These are phyloP conservation scores for Numenius arquata DNA, from an alignment of 2,113 vertebrate genomes.

Conservation along the genomic window DNA sequence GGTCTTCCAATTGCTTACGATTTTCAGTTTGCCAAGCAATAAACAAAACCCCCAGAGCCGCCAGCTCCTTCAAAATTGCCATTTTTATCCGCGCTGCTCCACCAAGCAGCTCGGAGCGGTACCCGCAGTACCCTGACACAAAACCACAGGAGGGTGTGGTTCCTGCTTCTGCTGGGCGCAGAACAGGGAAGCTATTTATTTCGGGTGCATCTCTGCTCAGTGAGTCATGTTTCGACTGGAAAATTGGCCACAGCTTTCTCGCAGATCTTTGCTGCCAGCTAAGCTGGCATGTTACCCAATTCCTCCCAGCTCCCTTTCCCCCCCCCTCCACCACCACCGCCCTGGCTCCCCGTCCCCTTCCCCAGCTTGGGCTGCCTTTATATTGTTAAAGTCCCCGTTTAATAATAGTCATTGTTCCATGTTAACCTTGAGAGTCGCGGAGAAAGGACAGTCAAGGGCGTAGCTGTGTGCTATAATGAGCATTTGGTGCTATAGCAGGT, in stretches of 20 bases:
- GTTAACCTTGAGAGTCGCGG: constrained; percentile 79
- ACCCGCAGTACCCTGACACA: constrained; percentile 78
- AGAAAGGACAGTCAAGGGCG: constrained; percentile 78
- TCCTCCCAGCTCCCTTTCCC: constrained; percentile 65
- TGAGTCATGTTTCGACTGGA: constrained; percentile 97
- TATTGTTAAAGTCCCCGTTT: constrained; percentile 66
- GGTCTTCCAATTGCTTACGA: constrained; percentile 74
- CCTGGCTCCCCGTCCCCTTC: constrained; percentile 23
- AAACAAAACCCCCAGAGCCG: constrained; percentile 77
- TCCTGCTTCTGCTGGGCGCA: constrained; percentile 75
- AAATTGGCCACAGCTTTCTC: constrained; percentile 86
- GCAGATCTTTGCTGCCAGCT: constrained; percentile 77
- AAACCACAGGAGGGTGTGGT: constrained; percentile 92
- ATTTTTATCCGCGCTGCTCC: constrained; percentile 78
- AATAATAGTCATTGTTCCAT: constrained; percentile 83
- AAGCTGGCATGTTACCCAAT: constrained; percentile 81
- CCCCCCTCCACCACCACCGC: background rate
- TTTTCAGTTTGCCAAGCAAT: constrained; percentile 75
- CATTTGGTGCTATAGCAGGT: constrained; percentile 81
- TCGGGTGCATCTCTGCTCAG: constrained; percentile 88
- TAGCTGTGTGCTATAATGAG: constrained; percentile 80
- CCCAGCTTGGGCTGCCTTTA: constrained; percentile 68
- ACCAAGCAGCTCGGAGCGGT: constrained; percentile 72
- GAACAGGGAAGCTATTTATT: constrained; percentile 98
- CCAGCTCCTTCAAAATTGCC: constrained; percentile 75